Evolutionary conservation across 2,797 vertebrate genomes (phyloP), one percentile per base, ranked within the genome.

Genomic region (Pipistrellus nathusii): DNA sequence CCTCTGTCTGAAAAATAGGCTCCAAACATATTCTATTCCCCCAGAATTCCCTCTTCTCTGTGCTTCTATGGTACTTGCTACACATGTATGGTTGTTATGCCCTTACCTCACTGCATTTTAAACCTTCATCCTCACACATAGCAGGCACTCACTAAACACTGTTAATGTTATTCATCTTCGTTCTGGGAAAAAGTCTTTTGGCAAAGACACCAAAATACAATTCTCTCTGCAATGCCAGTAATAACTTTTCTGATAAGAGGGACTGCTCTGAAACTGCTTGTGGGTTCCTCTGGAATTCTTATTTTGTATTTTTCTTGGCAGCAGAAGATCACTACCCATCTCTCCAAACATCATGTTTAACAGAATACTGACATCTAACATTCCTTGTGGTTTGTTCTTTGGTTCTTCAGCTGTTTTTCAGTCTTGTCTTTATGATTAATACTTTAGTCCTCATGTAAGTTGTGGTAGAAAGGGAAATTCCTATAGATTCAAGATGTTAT

Each of bases 161-260:
- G 73, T 27, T 73, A 92, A 55, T n/a, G 23, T 59, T 77, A 91
- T 7, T 90, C 72, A 75, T 71, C 81, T 93, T 90, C 77, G 89
- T 96, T 82, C 87, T 96, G 91, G 85, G 94, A 95, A 93, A 95
- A 90, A 91, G 51, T 68, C 69, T 91, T 88, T 81, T 94, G 91
- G 95, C 93, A 93, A 95, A 94, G 90, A 83, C 23, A 86, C 38
- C 27, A 91, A 94, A 90, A 93, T 59, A 83, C 8, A 92, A 83
- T 95, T 93, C 80, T 92, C 94, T 88, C 88, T 68, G 71, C 53
- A 95, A 83, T 90, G 90, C 66, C 81, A 91, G 83, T 89, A 88
- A 95, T 94, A 94, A 87, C 91, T 90, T 93, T 94, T 66, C 85
- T 95, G 93, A 90, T 96, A 96, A 95, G 35, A 75, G n/a, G 85